phyloP scores from a whole-genome alignment of 2,113 vertebrate genomes.

The Pteronura brasiliensis region DNA sequence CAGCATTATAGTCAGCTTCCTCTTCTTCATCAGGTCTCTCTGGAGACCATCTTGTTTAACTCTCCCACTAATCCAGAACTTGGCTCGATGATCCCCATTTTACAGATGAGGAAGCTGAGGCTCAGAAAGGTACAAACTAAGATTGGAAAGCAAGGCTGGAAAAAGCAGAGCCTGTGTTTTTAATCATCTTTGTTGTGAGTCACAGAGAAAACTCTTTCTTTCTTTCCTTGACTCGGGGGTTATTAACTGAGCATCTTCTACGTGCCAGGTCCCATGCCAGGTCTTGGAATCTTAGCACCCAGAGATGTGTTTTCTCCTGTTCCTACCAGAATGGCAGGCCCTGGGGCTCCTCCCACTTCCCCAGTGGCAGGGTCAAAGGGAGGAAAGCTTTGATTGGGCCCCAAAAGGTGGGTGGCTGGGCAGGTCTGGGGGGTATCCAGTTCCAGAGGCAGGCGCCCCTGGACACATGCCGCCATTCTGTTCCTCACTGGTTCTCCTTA shows the following conservation, averaged over 20 bases:
- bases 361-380: background rate
- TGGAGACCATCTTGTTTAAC: background rate
- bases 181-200: background rate
- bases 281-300: background rate
- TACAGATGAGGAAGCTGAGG: background rate
- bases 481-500: constrained; percentile 74
- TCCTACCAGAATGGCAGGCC: background rate
- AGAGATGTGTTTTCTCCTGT: background rate
- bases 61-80: background rate
- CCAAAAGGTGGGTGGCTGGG: constrained; percentile 30
- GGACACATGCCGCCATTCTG: constrained; percentile 70
- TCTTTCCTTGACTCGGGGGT: background rate
- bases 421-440: constrained; percentile 62
- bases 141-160: background rate
- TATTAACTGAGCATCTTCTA: background rate
- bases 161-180: background rate
- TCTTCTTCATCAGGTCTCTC: background rate
- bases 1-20: background rate
- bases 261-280: rapidly evolving
- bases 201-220: background rate
- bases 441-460: constrained; percentile 62
- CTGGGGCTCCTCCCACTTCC: background rate
- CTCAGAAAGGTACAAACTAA: background rate
- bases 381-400: constrained; percentile 67
- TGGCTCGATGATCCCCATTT: background rate